Evolutionary conservation across 2,113 vertebrate species (phyloP).

Genomic region (Cinclus cinclus): DNA sequence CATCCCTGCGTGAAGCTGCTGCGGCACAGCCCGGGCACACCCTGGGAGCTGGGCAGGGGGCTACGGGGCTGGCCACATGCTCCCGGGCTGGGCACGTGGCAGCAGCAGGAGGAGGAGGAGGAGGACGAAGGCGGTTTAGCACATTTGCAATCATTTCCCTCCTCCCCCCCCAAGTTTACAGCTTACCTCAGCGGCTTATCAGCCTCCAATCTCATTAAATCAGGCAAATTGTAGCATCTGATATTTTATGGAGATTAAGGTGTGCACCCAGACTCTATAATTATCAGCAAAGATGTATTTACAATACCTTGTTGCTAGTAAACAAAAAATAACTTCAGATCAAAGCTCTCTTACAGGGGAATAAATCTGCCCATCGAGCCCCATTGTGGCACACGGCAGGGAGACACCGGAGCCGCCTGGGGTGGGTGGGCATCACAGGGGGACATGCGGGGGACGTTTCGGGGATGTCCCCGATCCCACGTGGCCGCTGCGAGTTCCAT

Average conservation of each 20-base stretch:
- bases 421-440: neutral
- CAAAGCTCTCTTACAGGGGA: conserved; percentile 12
- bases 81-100: neutral
- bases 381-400: fast-evolving
- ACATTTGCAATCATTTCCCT: conserved; percentile 45
- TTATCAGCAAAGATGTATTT: conserved; percentile 63
- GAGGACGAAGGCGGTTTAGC: conserved; percentile 8
- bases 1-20: conserved; percentile 45
- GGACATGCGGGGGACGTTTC: fast-evolving
- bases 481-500: fast-evolving
- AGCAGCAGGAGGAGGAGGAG: neutral
- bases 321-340: conserved; percentile 66
- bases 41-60: neutral
- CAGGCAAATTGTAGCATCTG: conserved; percentile 71
- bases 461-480: neutral
- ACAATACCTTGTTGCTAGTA: conserved; percentile 67
- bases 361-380: neutral
- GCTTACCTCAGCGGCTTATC: conserved; percentile 61
- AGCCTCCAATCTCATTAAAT: conserved; percentile 68
- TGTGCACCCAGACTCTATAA: conserved; percentile 58
- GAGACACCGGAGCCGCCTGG: neutral
- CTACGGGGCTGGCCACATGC: neutral
- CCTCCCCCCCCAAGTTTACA: conserved; percentile 23
- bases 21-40: neutral
- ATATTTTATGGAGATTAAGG: conserved; percentile 69